phyloP scores from a whole-genome alignment of 2,888 invertebrate species.

The Chalcis sispes region DNA sequence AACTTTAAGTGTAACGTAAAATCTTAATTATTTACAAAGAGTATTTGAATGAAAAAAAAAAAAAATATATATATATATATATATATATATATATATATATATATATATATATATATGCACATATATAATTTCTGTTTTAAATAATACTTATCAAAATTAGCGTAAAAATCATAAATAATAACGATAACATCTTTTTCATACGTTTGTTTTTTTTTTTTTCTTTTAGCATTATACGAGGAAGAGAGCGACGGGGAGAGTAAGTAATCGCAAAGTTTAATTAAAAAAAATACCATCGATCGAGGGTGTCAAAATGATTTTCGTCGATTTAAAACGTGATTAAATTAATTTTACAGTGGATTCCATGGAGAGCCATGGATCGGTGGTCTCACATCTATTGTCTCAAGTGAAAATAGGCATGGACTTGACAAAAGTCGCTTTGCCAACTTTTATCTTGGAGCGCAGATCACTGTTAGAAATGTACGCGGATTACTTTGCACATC shows the following conservation, averaged over 20 bases:
- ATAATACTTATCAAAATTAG: too few species aligned
- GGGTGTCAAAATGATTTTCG: background rate
- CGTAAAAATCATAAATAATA: too few species aligned
- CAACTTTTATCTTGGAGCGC: slow-evolving; percentile 98
- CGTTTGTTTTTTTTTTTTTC: slow-evolving; percentile 4
- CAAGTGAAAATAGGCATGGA: slow-evolving; percentile 99
- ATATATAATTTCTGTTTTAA: too few species aligned
- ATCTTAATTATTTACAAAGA: too few species aligned
- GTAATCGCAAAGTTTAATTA: slow-evolving; percentile 64
- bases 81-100: too few species aligned
- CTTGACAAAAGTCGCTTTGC: slow-evolving; percentile 98
- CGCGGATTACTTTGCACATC: slow-evolving; percentile 99
- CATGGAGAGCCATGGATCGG: slow-evolving; percentile 97
- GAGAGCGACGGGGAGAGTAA: slow-evolving; percentile 88
- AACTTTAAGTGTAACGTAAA: too few species aligned
- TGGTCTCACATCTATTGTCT: slow-evolving; percentile 96
- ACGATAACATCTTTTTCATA: too few species aligned
- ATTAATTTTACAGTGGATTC: slow-evolving; percentile 81
- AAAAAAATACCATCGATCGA: too few species aligned
- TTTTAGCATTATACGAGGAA: slow-evolving; percentile 92
- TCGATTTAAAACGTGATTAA: background rate
- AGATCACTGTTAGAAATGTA: slow-evolving; percentile 99
- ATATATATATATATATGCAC: too few species aligned
- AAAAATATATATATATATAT: too few species aligned
- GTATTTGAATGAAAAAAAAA: too few species aligned